These are phyloP conservation scores for Phortica magna DNA, from an alignment of 2,888 invertebrate species.

Conservation along the genomic window DNA sequence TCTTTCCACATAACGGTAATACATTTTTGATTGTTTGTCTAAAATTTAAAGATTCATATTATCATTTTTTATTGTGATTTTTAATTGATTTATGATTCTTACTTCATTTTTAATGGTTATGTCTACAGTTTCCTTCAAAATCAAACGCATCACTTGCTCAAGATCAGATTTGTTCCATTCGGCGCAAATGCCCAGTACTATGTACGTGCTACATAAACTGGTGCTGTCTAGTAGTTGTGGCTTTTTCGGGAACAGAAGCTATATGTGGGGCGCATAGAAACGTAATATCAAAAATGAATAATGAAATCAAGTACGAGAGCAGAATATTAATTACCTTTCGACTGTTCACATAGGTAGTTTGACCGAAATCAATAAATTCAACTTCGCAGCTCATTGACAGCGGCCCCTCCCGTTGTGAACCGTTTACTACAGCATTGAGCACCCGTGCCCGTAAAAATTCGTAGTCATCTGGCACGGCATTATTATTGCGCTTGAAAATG, in stretches of 20 bases:
- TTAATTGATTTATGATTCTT: constrained; percentile 42
- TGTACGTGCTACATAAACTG: constrained; percentile 69
- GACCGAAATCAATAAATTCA: constrained; percentile 85
- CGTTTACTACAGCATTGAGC: constrained; percentile 50
- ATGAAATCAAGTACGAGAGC: constrained; percentile 3
- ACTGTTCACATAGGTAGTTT: constrained; percentile 81
- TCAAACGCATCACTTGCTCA: constrained; percentile 64
- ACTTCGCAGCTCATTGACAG: constrained; percentile 83
- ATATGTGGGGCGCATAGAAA: constrained; percentile 2
- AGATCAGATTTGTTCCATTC: constrained; percentile 73
- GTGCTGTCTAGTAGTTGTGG: constrained; percentile 69
- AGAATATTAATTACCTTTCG: constrained; percentile 70
- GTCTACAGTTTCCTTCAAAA: constrained; percentile 66
- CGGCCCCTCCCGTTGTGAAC: constrained; percentile 74
- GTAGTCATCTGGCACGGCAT: constrained; percentile 64
- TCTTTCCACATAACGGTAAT: constrained; percentile 75
- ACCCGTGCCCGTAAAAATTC: constrained; percentile 78
- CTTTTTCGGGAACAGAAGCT: constrained; percentile 74
- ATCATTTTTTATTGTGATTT: not conserved
- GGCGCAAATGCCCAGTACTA: constrained; percentile 73
- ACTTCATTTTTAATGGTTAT: constrained; percentile 67
- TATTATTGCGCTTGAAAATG: constrained; percentile 77
- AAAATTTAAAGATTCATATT: constrained; percentile 30
- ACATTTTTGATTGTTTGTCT: constrained; percentile 73
- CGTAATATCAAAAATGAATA: constrained; percentile 16